Percentiles rank a stretch among this genome's conserved stretches.
These are phyloP conservation scores for Neuroscelio doddi DNA, from an alignment of 2,888 invertebrate species.

Conservation along the genomic window DNA sequence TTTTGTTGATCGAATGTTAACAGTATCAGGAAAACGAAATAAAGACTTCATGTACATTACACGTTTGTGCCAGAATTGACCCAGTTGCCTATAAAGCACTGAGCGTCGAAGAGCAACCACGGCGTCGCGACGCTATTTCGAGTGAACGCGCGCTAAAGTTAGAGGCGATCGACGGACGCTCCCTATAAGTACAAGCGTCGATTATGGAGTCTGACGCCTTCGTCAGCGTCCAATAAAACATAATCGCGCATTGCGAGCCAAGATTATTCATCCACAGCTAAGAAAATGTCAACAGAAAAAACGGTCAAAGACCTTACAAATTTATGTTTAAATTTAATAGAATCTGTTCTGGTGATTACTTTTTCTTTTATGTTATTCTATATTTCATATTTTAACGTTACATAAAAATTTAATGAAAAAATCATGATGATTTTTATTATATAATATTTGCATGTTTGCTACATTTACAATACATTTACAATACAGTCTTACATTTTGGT, in stretches of 20 bases:
- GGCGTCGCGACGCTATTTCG: conserved; percentile 64
- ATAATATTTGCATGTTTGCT: too few species aligned
- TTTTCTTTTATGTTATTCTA: too few species aligned
- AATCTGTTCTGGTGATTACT: conserved; percentile 17
- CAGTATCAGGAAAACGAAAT: background rate
- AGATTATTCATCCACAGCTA: conserved; percentile 59
- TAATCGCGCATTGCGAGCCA: conserved; percentile 58
- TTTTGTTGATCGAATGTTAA: too few species aligned
- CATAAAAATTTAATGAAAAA: too few species aligned
- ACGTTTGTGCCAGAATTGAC: conserved; percentile 60
- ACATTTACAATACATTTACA: too few species aligned
- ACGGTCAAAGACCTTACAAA: conserved; percentile 61
- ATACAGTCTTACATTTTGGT: too few species aligned
- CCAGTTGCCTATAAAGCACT: conserved; percentile 68
- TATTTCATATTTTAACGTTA: too few species aligned
- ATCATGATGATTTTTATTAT: too few species aligned
- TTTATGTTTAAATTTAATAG: conserved; percentile 23
- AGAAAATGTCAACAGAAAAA: conserved; percentile 40
- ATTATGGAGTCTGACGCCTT: conserved; percentile 62
- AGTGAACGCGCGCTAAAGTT: conserved; percentile 65
- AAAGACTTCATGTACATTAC: conserved; percentile 27
- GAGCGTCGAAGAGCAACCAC: conserved; percentile 51
- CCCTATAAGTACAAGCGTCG: conserved; percentile 71
- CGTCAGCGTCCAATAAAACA: conserved; percentile 47
- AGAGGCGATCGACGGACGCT: conserved; percentile 67